Base-by-base conservation (phyloP, 1,140 invertebrate genomes). In the Lasioglossum albipes region DNA sequence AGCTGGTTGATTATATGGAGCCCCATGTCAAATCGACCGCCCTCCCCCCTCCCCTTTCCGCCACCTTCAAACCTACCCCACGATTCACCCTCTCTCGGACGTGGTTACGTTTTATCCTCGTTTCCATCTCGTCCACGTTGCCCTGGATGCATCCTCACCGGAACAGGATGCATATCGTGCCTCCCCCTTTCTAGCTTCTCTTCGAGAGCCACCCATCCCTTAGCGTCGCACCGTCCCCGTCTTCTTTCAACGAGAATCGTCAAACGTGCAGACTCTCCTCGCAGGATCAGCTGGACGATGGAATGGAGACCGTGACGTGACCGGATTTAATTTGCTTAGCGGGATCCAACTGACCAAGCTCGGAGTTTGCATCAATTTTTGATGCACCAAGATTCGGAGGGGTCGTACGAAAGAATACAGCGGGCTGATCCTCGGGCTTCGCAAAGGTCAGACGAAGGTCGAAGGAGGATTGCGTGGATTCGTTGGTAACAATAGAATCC, bases 1-100 rank as follows among this genome's bases (percentile, higher is more conserved):
- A 83, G 78, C 85, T 87, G 87, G 86, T 90, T 90, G 87, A 91
- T 91, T 91, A 91, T 91, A 91, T 84, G 87, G 67, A 88, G 83
- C 79, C 82, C 75, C 84, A 80, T 90, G 86, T 89, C 89, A 89
- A 91, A 90, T 86, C 88, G 72, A 78, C 87, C 79, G 42, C 31
- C 67, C 78, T 27, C 31, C 79, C 72, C 69, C 36, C 36, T 36
- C 36, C 36, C 70, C 31, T 71, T 76, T 70, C 76, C 71, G 71
- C 54, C 72, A 22, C 61, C 31, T 20, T 62, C 49, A 12, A 36
- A 16, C 31, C 54, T 52, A 64, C 13, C 41, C n/a, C 59, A 9
- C n/a, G 41, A 41, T 18, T 64, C 65, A 54, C 27, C 73, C 61
- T 36, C 45, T 69, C 61, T 36, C 45, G 62, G 18, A 36, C 42